Conservation (phyloP, 2,797 vertebrate genomes). For the Zalophus californianus region DNA sequence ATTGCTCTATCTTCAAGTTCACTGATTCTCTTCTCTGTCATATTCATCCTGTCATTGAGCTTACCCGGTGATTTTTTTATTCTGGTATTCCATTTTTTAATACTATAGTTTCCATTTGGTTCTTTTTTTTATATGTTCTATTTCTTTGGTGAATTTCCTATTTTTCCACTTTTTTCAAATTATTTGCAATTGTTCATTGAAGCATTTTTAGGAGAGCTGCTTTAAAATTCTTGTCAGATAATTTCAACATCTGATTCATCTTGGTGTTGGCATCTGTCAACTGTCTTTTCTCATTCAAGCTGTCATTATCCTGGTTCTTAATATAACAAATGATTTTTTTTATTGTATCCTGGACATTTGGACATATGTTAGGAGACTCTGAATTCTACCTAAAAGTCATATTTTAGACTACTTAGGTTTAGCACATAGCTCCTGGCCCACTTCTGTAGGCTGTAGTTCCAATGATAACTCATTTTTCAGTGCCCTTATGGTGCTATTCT, state of each 20-base stretch:
- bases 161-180: not conserved
- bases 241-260: not conserved
- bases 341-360: not conserved
- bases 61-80: not conserved
- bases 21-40: not conserved
- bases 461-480: not conserved
- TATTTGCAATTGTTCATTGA: not conserved
- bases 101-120: not conserved
- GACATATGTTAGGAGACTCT: not conserved
- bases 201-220: not conserved
- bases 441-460: not conserved
- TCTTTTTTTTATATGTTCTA: not conserved
- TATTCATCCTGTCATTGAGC: not conserved
- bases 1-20: not conserved
- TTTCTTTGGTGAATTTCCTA: not conserved
- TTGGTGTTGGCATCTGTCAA: not conserved
- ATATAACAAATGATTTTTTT: not conserved
- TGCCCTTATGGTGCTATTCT: not conserved
- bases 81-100: not conserved
- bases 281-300: slow-evolving; percentile 22
- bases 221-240: slow-evolving; percentile 12
- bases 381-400: not conserved
- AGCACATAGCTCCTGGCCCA: not conserved
- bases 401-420: not conserved
- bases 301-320: not conserved